Evolutionary conservation across 1,140 invertebrate species (phyloP).

Genomic region (Drosophila takahashii): DNA sequence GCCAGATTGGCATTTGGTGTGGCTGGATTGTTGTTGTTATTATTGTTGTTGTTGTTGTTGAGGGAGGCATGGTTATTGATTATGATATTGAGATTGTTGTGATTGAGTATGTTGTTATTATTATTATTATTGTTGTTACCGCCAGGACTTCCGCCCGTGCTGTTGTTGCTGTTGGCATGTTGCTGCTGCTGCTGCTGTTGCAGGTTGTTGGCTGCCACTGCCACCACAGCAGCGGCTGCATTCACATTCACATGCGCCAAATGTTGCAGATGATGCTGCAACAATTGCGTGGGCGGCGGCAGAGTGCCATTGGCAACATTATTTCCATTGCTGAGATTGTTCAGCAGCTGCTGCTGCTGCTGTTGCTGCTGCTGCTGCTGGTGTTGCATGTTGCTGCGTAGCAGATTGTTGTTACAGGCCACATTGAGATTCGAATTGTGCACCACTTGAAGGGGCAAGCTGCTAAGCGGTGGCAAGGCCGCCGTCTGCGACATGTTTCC

Average conservation of each 20-base stretch:
- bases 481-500: conserved; percentile 71
- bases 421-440: conserved; percentile 66
- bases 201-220: conserved; percentile 74
- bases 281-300: conserved; percentile 77
- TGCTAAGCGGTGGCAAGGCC: conserved; percentile 77
- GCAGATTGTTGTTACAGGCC: conserved; percentile 59
- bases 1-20: conserved; percentile 80
- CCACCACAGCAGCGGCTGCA: conserved; percentile 70
- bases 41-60: conserved; percentile 59
- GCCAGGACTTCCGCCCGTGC: conserved; percentile 32
- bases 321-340: conserved; percentile 44
- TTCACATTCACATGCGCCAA: conserved; percentile 82
- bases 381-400: conserved; percentile 45
- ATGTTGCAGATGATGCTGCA: conserved; percentile 84
- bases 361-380: conserved; percentile 60
- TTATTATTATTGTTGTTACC: conserved; percentile 50
- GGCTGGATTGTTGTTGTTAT: conserved; percentile 75
- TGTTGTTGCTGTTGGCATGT: conserved; percentile 45
- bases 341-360: conserved; percentile 47
- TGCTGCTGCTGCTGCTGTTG: conserved; percentile 67
- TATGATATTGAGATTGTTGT: conserved; percentile 75
- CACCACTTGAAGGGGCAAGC: conserved; percentile 79
- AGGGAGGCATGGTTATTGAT: conserved; percentile 67
- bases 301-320: conserved; percentile 60
- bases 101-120: conserved; percentile 69